Base-by-base conservation (phyloP, 53 echinoderm and acorn worm species). In the Patiria pectinifera region DNA sequence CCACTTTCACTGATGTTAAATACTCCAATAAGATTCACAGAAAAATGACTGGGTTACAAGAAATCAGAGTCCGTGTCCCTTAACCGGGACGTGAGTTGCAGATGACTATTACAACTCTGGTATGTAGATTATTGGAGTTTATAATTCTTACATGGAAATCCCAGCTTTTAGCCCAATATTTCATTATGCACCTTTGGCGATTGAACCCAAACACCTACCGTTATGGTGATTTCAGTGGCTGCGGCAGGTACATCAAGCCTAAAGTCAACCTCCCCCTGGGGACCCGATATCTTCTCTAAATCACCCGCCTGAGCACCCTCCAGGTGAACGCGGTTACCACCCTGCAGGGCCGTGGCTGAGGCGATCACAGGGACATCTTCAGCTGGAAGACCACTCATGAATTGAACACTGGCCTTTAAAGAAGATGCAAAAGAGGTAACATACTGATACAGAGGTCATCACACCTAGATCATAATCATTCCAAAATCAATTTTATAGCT, bases 221-320 rank as follows among this genome's bases (percentile, higher is more conserved):
- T 59, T 15, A 95, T 83, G 11, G 82, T 80, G 16, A 95, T 81
- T 18, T 62, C 62, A 15, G 78, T 70, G 25, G 87, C 62, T 88
- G 76, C 45, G 47, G 46, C 25, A 15, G 71, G 80, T 69, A 93
- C 80, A 78, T 93, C 86, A 62, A 95, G 76, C 35, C 91, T 86
- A 81, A 93, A 95, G 80, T 83, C 85, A 59, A 93, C 88, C 66
- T 92, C 87, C 16, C 95, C 95, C 45, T 83, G 24, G 26, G 44
- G 71, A 47, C 92, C 92, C n/a, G 91, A 85, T 3, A 0, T 0
- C 15, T 44, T 86, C 48, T 53, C 45, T 7, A 16, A 0, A 0
- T 21, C 86, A 49, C 81, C 74, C 19, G 43, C 48, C 14, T 15
- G 13, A 47, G 83, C 69, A n/a, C 76, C 66, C 6, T 78, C 21